Conservation (phyloP, 2,797 vertebrate genomes). For the Hyperoplus lanceolatus region DNA sequence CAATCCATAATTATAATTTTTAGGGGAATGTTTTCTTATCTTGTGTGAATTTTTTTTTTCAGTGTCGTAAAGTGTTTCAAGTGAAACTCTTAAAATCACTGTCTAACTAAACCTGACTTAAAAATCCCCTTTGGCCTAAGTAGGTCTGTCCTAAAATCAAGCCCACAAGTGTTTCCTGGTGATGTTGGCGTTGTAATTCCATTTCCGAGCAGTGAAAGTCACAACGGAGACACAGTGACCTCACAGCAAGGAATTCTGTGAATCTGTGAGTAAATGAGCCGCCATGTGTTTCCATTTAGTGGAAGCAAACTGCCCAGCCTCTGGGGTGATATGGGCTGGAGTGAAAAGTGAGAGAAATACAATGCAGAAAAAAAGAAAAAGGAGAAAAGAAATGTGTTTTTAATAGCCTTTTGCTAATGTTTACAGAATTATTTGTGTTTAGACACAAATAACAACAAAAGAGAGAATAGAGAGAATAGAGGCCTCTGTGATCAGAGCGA, state of each 20-base stretch:
- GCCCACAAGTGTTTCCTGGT: constrained; percentile 5
- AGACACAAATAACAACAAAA: constrained; percentile 5
- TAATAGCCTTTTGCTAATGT: constrained; percentile 4
- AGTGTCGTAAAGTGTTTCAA: background rate
- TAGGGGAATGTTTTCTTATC: background rate
- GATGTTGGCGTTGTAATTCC: constrained; percentile 15
- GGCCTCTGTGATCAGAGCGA: constrained; percentile 8
- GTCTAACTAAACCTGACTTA: background rate
- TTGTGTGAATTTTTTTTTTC: background rate
- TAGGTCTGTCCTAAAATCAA: background rate
- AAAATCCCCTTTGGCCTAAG: background rate
- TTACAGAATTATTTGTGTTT: constrained; percentile 2
- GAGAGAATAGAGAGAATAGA: background rate
- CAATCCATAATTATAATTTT: no score
- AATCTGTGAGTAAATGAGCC: constrained; percentile 72
- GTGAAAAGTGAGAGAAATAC: constrained; percentile 1
- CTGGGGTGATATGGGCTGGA: background rate
- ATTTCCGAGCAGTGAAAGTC: constrained; percentile 54
- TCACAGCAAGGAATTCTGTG: constrained; percentile 81
- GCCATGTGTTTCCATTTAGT: constrained; percentile 80
- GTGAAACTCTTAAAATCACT: constrained; percentile 2
- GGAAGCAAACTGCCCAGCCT: constrained; percentile 51
- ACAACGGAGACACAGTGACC: constrained; percentile 64
- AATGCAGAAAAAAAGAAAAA: background rate
- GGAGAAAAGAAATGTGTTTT: background rate